Base-by-base conservation (phyloP, 1,140 invertebrate genomes). In the Melitaea cinxia region DNA sequence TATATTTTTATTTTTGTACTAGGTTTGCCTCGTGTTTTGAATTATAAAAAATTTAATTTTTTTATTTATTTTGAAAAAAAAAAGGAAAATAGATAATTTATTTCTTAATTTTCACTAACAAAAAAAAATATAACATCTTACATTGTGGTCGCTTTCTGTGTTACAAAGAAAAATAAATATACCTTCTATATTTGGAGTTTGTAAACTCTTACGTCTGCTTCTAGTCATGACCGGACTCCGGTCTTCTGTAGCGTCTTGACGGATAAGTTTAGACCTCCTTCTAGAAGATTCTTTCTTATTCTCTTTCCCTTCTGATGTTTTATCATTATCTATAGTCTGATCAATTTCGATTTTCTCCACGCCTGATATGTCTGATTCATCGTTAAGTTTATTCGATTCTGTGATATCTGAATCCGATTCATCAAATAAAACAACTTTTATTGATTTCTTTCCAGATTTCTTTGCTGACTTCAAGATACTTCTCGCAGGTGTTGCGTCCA, bases 391-490 rank as follows among this genome's bases (percentile, higher is more conserved):
- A 7, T 58, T 17, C 1, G 12, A 54, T 6, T 54, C 30, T 28
- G 28, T 35, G 5, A 28, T 55, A 9, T 60, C 28, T 9, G 15
- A 6, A 7, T 65, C 54, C 0, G 64, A 58, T n/a, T 55, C 26
- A 37, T 83, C 66, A 54, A 88, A 88, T 0, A 88, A 62, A 0
- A 88, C 85, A 0, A 80, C 63, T 68, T 87, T 89, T 9, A 82
- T 74, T 0, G 79, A 80, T 50, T 82, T 87, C 21, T 75, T 82
- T 26, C 56, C 65, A 0, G 78, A 70, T 54, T 78, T 76, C 26
- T 71, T 75, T 1, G 55, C 47, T 9, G 70, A 70, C 23, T 54
- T 56, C 3, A 89, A 70, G 30, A 89, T 89, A 37, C 86, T 87
- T 5, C 83, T 72, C 0, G 68, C 78, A 0, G 86, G 86, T 1